Conservation (phyloP, 2,113 vertebrate genomes). For the Oncorhynchus kisutch region DNA sequence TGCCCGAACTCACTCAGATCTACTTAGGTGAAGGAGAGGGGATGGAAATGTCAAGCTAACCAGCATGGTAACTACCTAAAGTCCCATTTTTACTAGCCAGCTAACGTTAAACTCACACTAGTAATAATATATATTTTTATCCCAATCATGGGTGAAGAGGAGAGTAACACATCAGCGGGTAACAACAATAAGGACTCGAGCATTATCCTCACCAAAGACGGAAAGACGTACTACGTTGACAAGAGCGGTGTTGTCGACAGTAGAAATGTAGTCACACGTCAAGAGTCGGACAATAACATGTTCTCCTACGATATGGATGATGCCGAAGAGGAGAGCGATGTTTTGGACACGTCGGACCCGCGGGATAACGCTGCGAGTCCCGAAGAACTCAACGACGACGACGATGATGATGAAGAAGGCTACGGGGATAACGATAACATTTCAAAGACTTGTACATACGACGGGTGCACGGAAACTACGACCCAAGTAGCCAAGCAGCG, state of each 20-base stretch:
- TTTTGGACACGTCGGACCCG: slow-evolving; percentile 77
- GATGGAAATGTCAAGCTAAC: no score
- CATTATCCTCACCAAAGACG: slow-evolving; percentile 63
- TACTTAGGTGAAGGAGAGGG: no score
- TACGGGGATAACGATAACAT: slow-evolving; percentile 66
- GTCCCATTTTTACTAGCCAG: no score
- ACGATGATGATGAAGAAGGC: slow-evolving; percentile 60
- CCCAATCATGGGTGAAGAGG: slow-evolving; percentile 66
- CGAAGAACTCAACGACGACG: slow-evolving; percentile 86
- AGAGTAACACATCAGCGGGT: slow-evolving; percentile 14
- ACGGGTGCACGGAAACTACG: slow-evolving; percentile 91
- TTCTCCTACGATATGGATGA: slow-evolving; percentile 73
- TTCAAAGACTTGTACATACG: slow-evolving; percentile 88
- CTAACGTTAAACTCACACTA: no score
- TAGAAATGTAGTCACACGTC: slow-evolving; percentile 66
- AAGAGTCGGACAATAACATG: slow-evolving; percentile 48
- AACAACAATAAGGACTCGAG: slow-evolving; percentile 58
- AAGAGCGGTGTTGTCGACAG: slow-evolving; percentile 68
- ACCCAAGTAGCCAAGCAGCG: slow-evolving; percentile 95
- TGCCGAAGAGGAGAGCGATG: slow-evolving; percentile 77
- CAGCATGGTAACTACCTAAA: no score
- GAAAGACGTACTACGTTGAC: slow-evolving; percentile 63
- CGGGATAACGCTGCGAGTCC: slow-evolving; percentile 81
- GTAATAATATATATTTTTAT: no score
- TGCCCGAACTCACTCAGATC: no score